phyloP scores from a whole-genome alignment of 2,797 vertebrate genomes.

The Heterohyrax brucei region DNA sequence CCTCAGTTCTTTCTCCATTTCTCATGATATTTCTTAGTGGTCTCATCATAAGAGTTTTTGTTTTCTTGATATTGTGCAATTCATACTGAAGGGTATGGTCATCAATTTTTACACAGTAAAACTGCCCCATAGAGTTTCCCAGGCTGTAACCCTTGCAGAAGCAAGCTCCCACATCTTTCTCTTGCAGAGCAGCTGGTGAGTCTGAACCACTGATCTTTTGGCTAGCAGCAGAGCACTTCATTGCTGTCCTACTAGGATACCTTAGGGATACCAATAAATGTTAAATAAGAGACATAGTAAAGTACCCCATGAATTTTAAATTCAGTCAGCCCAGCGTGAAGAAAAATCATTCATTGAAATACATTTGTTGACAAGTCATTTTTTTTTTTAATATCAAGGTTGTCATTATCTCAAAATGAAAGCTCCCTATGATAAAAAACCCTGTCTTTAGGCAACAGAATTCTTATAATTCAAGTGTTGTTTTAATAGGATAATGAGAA shows the following conservation, averaged over 20 bases:
- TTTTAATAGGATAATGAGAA: slow-evolving; percentile 46
- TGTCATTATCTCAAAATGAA: slow-evolving; percentile 48
- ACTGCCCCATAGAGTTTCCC: not conserved
- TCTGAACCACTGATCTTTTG: not conserved
- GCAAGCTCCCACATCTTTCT: not conserved
- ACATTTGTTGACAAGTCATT: not conserved
- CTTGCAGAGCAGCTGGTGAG: not conserved
- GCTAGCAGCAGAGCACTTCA: not conserved
- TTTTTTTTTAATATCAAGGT: slow-evolving; percentile 4
- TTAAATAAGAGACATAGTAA: slow-evolving; percentile 27
- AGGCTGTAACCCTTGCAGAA: not conserved
- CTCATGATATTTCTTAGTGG: no score
- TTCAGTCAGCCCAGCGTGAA: slow-evolving; percentile 16
- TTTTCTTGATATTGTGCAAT: no score
- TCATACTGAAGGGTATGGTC: no score
- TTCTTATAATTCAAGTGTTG: slow-evolving; percentile 41
- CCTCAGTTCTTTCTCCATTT: no score
- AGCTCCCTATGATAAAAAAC: not conserved
- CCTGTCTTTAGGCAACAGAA: slow-evolving; percentile 27
- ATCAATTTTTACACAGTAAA: not conserved
- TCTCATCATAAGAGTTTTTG: no score
- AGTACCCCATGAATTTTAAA: slow-evolving; percentile 28
- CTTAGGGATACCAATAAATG: slow-evolving; percentile 4
- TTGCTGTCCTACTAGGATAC: not conserved
- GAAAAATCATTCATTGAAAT: slow-evolving; percentile 35